A percentile compares a stretch with the other conserved stretches of the same genome.
These are phyloP conservation scores for Muntiacus muntjak DNA, from an alignment of 2,113 vertebrate species.

Conservation along the genomic window DNA sequence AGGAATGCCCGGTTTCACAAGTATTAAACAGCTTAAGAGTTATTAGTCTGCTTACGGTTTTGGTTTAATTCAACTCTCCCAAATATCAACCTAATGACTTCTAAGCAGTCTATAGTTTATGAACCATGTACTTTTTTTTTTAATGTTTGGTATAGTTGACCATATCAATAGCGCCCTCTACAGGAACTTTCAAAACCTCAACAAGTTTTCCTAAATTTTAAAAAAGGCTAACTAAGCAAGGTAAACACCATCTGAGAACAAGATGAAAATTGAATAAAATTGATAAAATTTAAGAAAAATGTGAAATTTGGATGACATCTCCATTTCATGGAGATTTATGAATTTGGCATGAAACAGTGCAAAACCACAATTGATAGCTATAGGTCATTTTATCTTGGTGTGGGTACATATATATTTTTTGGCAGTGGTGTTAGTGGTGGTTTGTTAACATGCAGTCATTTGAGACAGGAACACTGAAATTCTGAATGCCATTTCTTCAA, in stretches of 20 bases:
- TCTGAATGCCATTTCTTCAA: neutral
- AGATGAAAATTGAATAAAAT: neutral
- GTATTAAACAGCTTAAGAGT: constrained; percentile 2
- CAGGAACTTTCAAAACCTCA: constrained; percentile 53
- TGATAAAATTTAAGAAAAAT: neutral
- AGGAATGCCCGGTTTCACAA: neutral
- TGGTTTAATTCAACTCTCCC: constrained; percentile 16
- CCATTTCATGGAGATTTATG: neutral
- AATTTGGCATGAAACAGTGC: neutral
- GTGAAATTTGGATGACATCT: neutral
- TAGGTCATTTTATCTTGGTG: neutral
- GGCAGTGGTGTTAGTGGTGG: neutral
- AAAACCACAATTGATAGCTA: neutral
- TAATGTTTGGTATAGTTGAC: constrained; percentile 33
- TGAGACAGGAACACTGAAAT: neutral
- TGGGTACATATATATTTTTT: neutral
- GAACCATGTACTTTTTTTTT: neutral
- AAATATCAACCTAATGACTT: constrained; percentile 43
- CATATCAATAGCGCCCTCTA: constrained; percentile 79
- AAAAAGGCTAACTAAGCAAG: neutral
- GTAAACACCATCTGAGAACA: neutral
- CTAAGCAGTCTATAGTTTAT: constrained; percentile 16
- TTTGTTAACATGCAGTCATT: neutral
- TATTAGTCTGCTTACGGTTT: constrained; percentile 29
- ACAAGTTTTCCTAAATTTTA: neutral